Base-by-base conservation (phyloP, 2,113 vertebrate genomes). In the Microcebus ravelobensis region DNA sequence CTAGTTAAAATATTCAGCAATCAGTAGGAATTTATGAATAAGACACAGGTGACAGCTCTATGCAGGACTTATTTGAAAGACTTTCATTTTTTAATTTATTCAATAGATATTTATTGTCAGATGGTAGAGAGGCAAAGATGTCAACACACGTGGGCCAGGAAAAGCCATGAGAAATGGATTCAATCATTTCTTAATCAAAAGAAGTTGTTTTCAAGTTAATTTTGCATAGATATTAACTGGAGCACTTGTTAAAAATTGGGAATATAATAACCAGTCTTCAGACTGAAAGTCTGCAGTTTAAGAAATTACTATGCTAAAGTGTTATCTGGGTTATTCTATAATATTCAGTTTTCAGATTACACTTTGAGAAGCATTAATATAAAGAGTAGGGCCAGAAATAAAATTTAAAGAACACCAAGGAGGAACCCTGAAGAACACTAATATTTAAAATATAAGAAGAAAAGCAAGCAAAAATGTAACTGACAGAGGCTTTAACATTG, bases 71-170 rank as follows among this genome's bases (percentile, higher is more conserved):
- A 61, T 68, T 52, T 82, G 15, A 68, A 96, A 39, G 17, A 3
- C 48, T 94, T 74, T 87, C 13, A 50, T 50, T 11, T 39, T 82
- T 94, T 74, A 80, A 95, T 61, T 76, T 88, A 76, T 74, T 74
- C 13, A 50, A 20, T 18, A 59, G 27, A 14, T 61, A 59, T 71
- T 93, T 80, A 86, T 82, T 68, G 57, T 14, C 6, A 59, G 29
- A 5, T 3, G 59, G 10, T 18, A 70, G 7, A 86, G 45, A 63
- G 3, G 15, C 65, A 90, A 90, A 73, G 4, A 34, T 50, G 55
- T 29, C 10, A 86, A 81, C 11, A 67, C 67, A 70, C 21, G 4
- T 34, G 31, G 74, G 31, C 42, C 71, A 13, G 6, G 8, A 0
- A 67, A 57, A 73, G 20, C 11, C 34, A 50, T 14, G 14, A 63